phyloP scores from a whole-genome alignment of 2,888 invertebrate species.

The Gymnosoma rotundatum region DNA sequence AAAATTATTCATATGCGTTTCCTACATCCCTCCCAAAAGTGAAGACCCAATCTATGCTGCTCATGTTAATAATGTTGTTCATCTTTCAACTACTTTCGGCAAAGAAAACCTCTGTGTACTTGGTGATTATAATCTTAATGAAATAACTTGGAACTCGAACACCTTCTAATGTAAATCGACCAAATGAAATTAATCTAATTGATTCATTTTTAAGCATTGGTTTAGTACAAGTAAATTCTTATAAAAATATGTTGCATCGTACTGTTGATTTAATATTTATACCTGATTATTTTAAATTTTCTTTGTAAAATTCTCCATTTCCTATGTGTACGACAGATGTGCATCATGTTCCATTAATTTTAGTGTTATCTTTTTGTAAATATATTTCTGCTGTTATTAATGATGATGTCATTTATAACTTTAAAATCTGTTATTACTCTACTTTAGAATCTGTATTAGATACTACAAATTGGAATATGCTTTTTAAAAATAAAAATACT shows the following conservation, averaged over 20 bases:
- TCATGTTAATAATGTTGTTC: conserved; percentile 3
- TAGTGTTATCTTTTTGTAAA: not conserved
- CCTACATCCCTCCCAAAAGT: not conserved
- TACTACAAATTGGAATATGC: too few relatives aligned
- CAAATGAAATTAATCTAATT: not conserved
- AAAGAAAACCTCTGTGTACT: not conserved
- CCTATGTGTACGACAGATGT: not conserved
- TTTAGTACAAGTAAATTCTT: not conserved
- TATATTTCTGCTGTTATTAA: not conserved
- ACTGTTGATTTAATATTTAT: not conserved
- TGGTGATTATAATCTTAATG: conserved; percentile 8
- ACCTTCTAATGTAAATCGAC: not conserved
- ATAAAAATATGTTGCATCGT: not conserved
- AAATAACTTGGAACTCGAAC: not conserved
- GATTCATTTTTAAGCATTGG: not conserved
- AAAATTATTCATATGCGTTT: not conserved
- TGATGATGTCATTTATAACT: not conserved
- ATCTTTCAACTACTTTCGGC: not conserved
- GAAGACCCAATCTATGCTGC: not conserved
- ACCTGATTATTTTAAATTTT: not conserved
- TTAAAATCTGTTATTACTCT: too few relatives aligned
- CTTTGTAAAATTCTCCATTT: not conserved
- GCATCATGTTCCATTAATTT: not conserved
- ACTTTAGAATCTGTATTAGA: too few relatives aligned
- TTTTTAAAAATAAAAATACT: not conserved